Evolutionary conservation across 2,888 invertebrate genomes (phyloP).

Genomic region (Heliothis peltigera): DNA sequence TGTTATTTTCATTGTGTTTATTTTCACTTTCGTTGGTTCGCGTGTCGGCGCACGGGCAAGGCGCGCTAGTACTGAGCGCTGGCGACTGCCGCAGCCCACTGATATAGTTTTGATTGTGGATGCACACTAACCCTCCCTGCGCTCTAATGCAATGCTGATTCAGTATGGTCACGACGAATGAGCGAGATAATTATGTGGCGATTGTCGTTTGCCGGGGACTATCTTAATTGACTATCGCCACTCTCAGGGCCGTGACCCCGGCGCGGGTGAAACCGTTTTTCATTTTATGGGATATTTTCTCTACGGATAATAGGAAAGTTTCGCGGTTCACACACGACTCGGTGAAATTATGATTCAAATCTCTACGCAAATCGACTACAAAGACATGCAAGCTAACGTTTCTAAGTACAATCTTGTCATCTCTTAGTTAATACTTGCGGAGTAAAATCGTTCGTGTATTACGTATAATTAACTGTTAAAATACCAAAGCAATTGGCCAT

Average conservation of each 20-base stretch:
- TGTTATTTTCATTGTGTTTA: slow-evolving; percentile 81
- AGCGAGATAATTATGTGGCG: slow-evolving; percentile 86
- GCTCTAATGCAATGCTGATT: slow-evolving; percentile 86
- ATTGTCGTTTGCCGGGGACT: slow-evolving; percentile 83
- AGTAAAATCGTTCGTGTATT: slow-evolving; percentile 31
- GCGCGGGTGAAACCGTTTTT: slow-evolving; percentile 86
- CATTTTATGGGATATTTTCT: slow-evolving; percentile 84
- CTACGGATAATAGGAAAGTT: slow-evolving; percentile 77
- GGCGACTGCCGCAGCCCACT: slow-evolving; percentile 74
- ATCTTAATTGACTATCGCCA: slow-evolving; percentile 87
- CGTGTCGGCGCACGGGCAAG: slow-evolving; percentile 78
- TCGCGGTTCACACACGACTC: slow-evolving; percentile 69
- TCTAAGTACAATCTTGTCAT: slow-evolving; percentile 40
- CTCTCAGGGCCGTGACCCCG: slow-evolving; percentile 86
- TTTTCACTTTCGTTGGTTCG: slow-evolving; percentile 85
- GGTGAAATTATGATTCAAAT: slow-evolving; percentile 60
- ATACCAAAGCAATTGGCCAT: slow-evolving; percentile 28
- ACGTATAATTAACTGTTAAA: slow-evolving; percentile 29
- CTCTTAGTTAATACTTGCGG: slow-evolving; percentile 30
- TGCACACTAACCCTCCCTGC: slow-evolving; percentile 86
- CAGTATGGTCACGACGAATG: slow-evolving; percentile 87
- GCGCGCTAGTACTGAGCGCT: slow-evolving; percentile 85
- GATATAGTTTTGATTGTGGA: slow-evolving; percentile 88
- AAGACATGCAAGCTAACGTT: slow-evolving; percentile 42
- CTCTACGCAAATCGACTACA: slow-evolving; percentile 59